These are phyloP conservation scores for Pseudorhombus dupliciocellatus DNA, from an alignment of 2,113 vertebrate species.

Conservation along the genomic window DNA sequence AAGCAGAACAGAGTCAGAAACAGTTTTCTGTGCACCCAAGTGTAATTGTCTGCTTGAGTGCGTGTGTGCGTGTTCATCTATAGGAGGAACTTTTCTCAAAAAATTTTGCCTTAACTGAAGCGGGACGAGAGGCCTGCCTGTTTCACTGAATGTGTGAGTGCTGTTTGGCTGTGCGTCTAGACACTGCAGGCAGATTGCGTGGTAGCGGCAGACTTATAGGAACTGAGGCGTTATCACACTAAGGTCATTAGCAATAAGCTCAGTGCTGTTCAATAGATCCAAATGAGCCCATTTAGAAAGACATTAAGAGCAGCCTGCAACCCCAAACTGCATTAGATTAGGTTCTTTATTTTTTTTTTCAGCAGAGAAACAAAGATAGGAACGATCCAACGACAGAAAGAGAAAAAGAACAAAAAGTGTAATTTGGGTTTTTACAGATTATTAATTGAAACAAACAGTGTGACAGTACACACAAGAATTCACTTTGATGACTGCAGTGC, in stretches of 20 bases:
- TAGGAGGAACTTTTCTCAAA: slow-evolving; percentile 14
- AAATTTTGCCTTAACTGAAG: slow-evolving; percentile 28
- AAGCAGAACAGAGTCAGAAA: slow-evolving; percentile 29
- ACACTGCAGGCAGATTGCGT: slow-evolving; percentile 24
- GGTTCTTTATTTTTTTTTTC: slow-evolving; percentile 41
- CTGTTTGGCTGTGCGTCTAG: slow-evolving; percentile 21
- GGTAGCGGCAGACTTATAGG: slow-evolving; percentile 33
- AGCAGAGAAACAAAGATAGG: slow-evolving; percentile 20
- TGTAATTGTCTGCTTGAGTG: neutral
- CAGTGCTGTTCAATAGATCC: slow-evolving; percentile 55
- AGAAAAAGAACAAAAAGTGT: neutral
- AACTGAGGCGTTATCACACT: slow-evolving; percentile 56
- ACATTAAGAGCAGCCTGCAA: slow-evolving; percentile 60
- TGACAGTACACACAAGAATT: slow-evolving; percentile 6
- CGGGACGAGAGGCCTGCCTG: slow-evolving; percentile 32
- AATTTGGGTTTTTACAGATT: neutral
- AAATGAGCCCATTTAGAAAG: slow-evolving; percentile 64
- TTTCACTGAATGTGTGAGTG: slow-evolving; percentile 26
- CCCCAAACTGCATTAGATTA: slow-evolving; percentile 42
- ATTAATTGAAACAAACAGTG: slow-evolving; percentile 7
- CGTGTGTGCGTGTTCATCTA: neutral
- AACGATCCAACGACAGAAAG: neutral
- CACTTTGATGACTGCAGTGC: neutral
- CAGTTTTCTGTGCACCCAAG: neutral
- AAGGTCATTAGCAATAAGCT: slow-evolving; percentile 63